A percentile compares a stretch with the other conserved stretches of the same genome.
These are phyloP conservation scores for Altica lythri DNA, from an alignment of 2,888 invertebrate species.

Conservation along the genomic window DNA sequence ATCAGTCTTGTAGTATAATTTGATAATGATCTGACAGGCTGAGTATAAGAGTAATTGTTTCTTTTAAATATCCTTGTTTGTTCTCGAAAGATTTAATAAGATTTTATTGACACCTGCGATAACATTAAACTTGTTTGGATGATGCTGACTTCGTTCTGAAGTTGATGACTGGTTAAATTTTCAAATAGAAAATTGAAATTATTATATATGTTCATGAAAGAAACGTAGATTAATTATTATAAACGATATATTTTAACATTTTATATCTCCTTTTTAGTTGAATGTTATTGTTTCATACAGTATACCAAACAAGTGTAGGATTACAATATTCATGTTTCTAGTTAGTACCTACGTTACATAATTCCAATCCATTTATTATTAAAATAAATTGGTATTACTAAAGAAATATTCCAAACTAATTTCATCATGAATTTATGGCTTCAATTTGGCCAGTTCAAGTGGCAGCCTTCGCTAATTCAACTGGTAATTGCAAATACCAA, in stretches of 20 bases:
- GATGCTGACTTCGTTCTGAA: conserved; percentile 8
- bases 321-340: conserved; percentile 19
- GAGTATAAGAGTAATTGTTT: conserved; percentile 42
- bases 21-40: conserved; percentile 49
- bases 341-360: conserved; percentile 13
- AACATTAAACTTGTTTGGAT: conserved; percentile 13
- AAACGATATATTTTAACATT: too few species aligned
- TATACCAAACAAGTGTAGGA: conserved; percentile 9
- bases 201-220: too few species aligned
- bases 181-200: conserved; percentile 7
- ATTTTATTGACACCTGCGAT: conserved; percentile 28
- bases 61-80: conserved; percentile 33
- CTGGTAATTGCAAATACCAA: conserved; percentile 52
- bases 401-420: conserved; percentile 22
- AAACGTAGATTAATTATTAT: too few species aligned
- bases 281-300: too few species aligned
- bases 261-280: too few species aligned
- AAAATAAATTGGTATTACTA: conserved; percentile 16
- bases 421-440: conserved; percentile 21
- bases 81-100: conserved; percentile 24
- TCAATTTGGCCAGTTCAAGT: conserved; percentile 29
- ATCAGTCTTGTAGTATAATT: conserved; percentile 29
- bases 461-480: conserved; percentile 42
- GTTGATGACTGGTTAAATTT: conserved; percentile 15
- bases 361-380: conserved; percentile 19